Base-by-base conservation (phyloP, 2,888 invertebrate genomes). In the Petrophora chlorosata region DNA sequence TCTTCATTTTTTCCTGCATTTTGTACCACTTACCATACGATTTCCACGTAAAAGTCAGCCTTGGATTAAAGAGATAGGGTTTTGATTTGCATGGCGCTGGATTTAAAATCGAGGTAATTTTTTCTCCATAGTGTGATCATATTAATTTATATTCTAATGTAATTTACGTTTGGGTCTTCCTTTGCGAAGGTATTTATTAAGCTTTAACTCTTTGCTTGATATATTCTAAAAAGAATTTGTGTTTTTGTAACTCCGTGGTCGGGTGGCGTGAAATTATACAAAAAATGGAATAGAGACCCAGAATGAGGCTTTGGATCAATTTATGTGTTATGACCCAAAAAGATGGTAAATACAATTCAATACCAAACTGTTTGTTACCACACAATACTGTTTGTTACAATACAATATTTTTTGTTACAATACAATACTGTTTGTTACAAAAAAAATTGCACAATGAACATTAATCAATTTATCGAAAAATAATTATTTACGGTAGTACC, bases 101-200 rank as follows among this genome's bases (percentile, higher is more conserved):
- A 25, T 25, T 19, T 26, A 44, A 59, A 50, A 40, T 34, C 28
- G 62, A 56, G 67, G 70, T 70, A 50, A 47, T 45, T 62, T 62
- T 73, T 73, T 63, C 73, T 56, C 54, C 43, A 77, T 79, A 80
- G 80, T 83, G 76, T 64, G 73, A 77, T 79, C 79, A 71, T 79
- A 82, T 82, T 85, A 82, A 87, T 88, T 87, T 87, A 84, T 85
- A 87, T 87, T 88, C 79, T 81, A 87, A 87, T 87, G 86, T 85
- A 85, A 87, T 88, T 86, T 86, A 85, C 83, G 73, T 45, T 34
- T 63, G 74, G 81, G 77, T 76, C 67, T 72, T 75, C 70, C 67
- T 71, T 67, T 61, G 50, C 53, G 39, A 49, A 68, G 70, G 69
- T 70, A 68, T 74, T 73, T 70, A 73, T 69, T 70, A 73, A 74